A percentile compares a stretch with the other conserved stretches of the same genome.
These are phyloP conservation scores for Chydorus sphaericus DNA, from an alignment of 2,888 invertebrate genomes.

Conservation along the genomic window DNA sequence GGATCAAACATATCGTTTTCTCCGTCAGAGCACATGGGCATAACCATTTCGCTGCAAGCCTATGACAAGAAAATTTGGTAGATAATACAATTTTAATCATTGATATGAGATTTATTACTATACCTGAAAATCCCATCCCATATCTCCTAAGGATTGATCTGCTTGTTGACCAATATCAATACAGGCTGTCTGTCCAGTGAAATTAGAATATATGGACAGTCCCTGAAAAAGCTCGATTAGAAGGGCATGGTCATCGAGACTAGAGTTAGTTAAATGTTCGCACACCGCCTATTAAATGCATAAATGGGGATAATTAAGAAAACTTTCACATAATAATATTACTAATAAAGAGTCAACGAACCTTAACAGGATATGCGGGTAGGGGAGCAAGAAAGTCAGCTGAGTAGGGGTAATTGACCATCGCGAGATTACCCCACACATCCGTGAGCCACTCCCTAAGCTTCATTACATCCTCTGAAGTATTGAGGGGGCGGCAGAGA, in stretches of 20 bases:
- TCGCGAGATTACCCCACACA: constrained; percentile 66
- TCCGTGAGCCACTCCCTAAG: constrained; percentile 55
- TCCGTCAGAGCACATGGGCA: constrained; percentile 77
- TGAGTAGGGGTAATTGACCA: constrained; percentile 90
- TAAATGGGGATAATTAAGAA: not conserved
- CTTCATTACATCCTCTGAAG: constrained; percentile 35
- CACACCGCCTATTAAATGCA: constrained; percentile 39
- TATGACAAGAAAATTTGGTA: constrained; percentile 30
- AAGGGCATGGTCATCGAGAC: constrained; percentile 35
- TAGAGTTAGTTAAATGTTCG: constrained; percentile 30
- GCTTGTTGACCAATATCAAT: constrained; percentile 44
- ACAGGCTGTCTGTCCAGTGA: constrained; percentile 54
- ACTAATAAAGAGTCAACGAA: constrained; percentile 22
- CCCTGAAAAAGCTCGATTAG: constrained; percentile 49
- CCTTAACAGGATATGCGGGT: constrained; percentile 69
- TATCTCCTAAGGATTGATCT: constrained; percentile 42
- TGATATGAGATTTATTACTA: not conserved
- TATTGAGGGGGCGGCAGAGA: constrained; percentile 54
- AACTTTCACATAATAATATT: too few species aligned
- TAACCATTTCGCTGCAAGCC: constrained; percentile 92
- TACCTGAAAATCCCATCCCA: constrained; percentile 74
- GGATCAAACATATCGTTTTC: constrained; percentile 70
- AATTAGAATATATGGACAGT: constrained; percentile 64
- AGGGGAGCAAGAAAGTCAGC: constrained; percentile 65
- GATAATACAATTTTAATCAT: not conserved